Conservation (phyloP, 1,140 invertebrate species). For the Colletes latitarsis region DNA sequence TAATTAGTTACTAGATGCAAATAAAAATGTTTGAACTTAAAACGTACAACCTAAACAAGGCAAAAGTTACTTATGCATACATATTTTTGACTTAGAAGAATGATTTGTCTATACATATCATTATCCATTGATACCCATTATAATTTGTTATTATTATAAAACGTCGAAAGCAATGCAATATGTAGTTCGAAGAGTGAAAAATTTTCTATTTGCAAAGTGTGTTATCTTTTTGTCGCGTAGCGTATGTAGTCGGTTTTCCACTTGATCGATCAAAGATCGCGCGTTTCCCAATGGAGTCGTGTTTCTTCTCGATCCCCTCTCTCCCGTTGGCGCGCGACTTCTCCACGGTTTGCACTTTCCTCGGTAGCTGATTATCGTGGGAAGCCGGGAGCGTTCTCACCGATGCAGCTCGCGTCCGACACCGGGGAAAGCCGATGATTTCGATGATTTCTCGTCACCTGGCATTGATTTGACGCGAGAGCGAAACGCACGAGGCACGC, state of each 20-base stretch:
- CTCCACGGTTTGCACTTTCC: conserved; percentile 34
- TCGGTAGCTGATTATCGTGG: conserved; percentile 49
- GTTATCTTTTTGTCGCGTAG: too few species aligned
- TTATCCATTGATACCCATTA: too few species aligned
- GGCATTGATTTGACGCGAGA: conserved; percentile 26
- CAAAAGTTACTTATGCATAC: too few species aligned
- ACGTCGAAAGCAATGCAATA: too few species aligned
- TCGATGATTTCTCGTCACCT: conserved; percentile 40
- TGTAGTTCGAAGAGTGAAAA: too few species aligned
- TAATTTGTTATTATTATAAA: too few species aligned
- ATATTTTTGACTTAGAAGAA: too few species aligned
- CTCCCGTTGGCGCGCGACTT: not conserved
- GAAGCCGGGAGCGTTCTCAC: conserved; percentile 36
- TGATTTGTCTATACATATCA: too few species aligned
- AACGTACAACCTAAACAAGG: too few species aligned
- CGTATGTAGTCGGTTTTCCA: conserved; percentile 1
- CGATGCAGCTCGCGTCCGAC: not conserved
- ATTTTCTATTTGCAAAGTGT: too few species aligned
- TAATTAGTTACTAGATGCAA: too few species aligned
- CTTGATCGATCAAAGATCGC: conserved; percentile 33
- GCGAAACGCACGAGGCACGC: conserved; percentile 13
- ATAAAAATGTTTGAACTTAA: too few species aligned
- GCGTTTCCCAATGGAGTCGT: not conserved
- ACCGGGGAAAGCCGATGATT: conserved; percentile 19
- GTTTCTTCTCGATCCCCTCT: not conserved